These are phyloP conservation scores for Laothoe populi DNA, from an alignment of 2,888 invertebrate species.

Conservation along the genomic window DNA sequence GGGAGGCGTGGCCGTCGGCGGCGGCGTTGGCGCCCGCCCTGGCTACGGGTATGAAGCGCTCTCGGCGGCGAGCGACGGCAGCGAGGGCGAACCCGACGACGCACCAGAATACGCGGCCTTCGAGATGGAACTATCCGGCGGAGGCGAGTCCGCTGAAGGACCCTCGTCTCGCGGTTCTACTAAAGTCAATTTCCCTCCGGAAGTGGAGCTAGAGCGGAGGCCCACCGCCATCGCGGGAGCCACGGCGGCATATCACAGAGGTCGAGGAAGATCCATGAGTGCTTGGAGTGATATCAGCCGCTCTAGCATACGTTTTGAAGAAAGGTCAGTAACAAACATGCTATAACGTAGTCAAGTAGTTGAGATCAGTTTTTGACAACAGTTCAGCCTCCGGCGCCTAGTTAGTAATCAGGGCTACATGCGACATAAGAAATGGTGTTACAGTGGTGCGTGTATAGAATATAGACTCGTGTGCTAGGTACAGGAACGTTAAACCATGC, in stretches of 20 bases:
- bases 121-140: constrained; percentile 77
- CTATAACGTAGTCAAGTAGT: not conserved
- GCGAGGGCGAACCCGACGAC: constrained; percentile 74
- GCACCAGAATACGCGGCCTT: constrained; percentile 74
- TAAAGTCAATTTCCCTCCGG: constrained; percentile 88
- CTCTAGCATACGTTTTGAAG: constrained; percentile 92
- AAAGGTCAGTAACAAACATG: constrained; percentile 83
- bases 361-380: not conserved
- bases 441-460: constrained; percentile 38
- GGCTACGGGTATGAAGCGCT: constrained; percentile 81
- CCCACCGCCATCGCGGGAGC: constrained; percentile 73
- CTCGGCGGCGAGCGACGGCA: constrained; percentile 79
- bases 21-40: constrained; percentile 75
- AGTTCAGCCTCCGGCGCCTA: not conserved
- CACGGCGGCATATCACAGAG: constrained; percentile 79
- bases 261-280: constrained; percentile 91
- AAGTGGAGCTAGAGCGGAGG: constrained; percentile 78
- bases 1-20: constrained; percentile 58
- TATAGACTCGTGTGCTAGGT: constrained; percentile 38
- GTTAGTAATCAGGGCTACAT: constrained; percentile 38
- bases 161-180: constrained; percentile 81
- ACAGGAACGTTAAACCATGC: constrained; percentile 45
- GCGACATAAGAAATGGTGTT: constrained; percentile 44
- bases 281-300: constrained; percentile 95
- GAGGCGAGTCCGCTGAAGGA: constrained; percentile 72